Evolutionary conservation across 2,113 vertebrate species (phyloP).

Genomic region (Cheirogaleus medius): DNA sequence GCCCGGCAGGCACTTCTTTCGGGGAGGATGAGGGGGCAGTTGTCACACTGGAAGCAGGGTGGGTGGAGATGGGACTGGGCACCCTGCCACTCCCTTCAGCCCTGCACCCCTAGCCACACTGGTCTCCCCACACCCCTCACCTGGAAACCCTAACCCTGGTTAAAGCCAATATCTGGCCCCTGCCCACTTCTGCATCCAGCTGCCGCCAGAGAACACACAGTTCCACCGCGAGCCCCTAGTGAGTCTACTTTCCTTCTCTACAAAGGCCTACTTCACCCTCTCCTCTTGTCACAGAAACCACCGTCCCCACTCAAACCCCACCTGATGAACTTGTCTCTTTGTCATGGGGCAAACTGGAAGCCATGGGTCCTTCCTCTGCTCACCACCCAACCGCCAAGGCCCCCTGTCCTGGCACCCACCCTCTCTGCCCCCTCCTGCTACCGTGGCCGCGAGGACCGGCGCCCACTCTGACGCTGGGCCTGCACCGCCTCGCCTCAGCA

Average conservation of each 20-base stretch:
- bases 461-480: neutral
- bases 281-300: neutral
- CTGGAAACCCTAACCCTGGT: neutral
- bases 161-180: neutral
- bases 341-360: neutral
- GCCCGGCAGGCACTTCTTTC: neutral
- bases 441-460: neutral
- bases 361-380: neutral
- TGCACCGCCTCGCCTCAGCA: neutral
- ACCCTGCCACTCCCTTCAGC: neutral
- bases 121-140: neutral
- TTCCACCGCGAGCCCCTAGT: neutral
- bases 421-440: neutral
- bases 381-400: neutral
- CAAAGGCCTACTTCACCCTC: neutral
- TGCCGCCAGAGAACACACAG: neutral
- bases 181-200: neutral
- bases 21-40: neutral
- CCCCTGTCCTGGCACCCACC: rapidly evolving
- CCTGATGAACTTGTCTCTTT: neutral
- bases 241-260: neutral
- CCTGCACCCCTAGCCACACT: neutral
- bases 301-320: neutral
- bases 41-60: neutral
- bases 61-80: neutral